Percentiles rank a stretch among this genome's conserved stretches.
Evolutionary conservation across 2,113 vertebrate species (phyloP).

Genomic region (Propithecus coquereli): DNA sequence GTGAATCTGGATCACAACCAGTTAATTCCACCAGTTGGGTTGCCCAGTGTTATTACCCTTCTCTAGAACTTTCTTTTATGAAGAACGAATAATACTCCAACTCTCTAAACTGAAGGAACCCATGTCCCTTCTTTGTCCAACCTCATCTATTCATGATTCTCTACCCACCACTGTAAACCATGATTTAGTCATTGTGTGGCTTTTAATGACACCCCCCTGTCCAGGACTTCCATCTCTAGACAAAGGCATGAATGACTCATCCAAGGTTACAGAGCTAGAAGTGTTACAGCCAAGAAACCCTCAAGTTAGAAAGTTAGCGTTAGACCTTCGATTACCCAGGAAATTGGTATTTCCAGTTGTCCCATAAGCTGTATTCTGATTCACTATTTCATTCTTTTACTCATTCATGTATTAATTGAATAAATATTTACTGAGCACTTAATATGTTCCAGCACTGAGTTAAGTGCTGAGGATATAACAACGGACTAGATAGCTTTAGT

Average conservation of each 20-base stretch:
- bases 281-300: neutral
- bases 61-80: neutral
- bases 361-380: neutral
- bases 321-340: neutral
- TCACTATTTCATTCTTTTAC: neutral
- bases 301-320: neutral
- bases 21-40: neutral
- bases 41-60: neutral
- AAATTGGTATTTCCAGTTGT: neutral
- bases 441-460: neutral
- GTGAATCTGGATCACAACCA: neutral
- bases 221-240: neutral
- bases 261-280: neutral
- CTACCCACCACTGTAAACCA: too few species aligned
- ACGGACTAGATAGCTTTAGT: neutral
- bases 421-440: neutral
- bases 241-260: neutral
- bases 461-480: neutral
- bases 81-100: too few species aligned
- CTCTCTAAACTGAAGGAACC: fast-evolving
- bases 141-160: neutral
- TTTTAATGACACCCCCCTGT: too few species aligned
- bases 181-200: neutral
- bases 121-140: neutral
- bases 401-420: neutral